These are phyloP conservation scores for Hemaris fuciformis DNA, from an alignment of 2,888 invertebrate species.

Conservation along the genomic window DNA sequence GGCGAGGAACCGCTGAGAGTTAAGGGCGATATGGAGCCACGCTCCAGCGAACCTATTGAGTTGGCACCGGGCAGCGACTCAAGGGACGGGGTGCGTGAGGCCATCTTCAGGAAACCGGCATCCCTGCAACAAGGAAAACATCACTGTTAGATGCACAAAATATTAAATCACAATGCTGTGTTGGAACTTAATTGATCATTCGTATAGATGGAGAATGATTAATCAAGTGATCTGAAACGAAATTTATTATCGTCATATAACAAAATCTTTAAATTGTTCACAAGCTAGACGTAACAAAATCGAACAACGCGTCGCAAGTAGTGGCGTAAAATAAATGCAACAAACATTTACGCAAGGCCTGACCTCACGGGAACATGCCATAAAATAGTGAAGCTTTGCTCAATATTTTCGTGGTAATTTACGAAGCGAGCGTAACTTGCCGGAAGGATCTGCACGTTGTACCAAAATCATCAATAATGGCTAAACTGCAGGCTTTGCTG, in stretches of 20 bases:
- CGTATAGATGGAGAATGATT: background rate
- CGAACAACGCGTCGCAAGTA: constrained; percentile 24
- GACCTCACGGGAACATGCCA: constrained; percentile 51
- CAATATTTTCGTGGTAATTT: constrained; percentile 61
- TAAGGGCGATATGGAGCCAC: constrained; percentile 90
- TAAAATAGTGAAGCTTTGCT: constrained; percentile 64
- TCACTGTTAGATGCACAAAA: constrained; percentile 25
- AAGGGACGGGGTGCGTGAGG: constrained; percentile 95
- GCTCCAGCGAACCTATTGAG: constrained; percentile 94
- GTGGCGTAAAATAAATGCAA: constrained; percentile 45
- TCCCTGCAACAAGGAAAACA: constrained; percentile 84
- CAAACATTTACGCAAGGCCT: constrained; percentile 41
- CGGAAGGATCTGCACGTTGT: constrained; percentile 52
- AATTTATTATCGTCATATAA: background rate
- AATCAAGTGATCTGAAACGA: background rate
- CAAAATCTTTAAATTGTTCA: background rate
- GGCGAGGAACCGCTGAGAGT: constrained; percentile 94
- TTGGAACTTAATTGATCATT: background rate
- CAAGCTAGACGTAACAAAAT: background rate
- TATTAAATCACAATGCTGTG: no score
- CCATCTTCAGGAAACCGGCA: constrained; percentile 96
- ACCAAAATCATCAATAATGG: constrained; percentile 66
- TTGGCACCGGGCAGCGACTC: constrained; percentile 95
- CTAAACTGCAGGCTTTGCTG: constrained; percentile 51
- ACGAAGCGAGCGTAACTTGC: constrained; percentile 47